A percentile compares a stretch with the other conserved stretches of the same genome.
Conservation (phyloP, 2,113 vertebrate species). For the Murina feae region DNA sequence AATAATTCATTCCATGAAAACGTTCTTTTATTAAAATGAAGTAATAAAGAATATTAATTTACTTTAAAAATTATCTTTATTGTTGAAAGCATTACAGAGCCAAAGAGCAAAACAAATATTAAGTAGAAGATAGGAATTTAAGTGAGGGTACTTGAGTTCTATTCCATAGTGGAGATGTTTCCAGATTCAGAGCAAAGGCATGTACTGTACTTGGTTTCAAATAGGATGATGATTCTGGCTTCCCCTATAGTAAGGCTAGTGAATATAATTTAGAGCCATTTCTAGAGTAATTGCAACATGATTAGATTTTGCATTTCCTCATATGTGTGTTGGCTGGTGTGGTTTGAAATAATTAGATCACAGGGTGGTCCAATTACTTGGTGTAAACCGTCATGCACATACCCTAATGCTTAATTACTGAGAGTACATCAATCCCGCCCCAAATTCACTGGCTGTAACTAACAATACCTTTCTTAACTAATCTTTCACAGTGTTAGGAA, state of each 20-base stretch:
- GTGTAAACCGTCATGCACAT: background rate
- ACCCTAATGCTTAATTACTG: constrained; percentile 21
- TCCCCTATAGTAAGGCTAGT: background rate
- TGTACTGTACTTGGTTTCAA: background rate
- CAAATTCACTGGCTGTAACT: background rate
- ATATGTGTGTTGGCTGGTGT: background rate
- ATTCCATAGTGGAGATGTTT: constrained; percentile 1
- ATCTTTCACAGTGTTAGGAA: background rate
- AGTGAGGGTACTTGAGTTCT: background rate
- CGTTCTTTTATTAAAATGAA: constrained; percentile 33
- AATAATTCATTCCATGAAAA: constrained; percentile 12
- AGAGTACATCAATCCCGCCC: constrained; percentile 20
- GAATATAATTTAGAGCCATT: background rate
- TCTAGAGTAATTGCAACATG: background rate
- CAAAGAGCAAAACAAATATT: constrained; percentile 18
- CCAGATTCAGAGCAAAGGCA: background rate
- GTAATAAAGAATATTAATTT: constrained; percentile 16
- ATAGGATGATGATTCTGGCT: background rate
- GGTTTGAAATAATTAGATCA: constrained; percentile 49
- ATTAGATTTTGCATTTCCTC: constrained; percentile 35
- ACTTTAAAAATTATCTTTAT: background rate
- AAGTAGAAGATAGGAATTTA: constrained; percentile 5
- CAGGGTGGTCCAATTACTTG: constrained; percentile 20
- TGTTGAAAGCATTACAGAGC: background rate
- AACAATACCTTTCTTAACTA: background rate